Percentiles rank a stretch among this genome's conserved stretches.
Evolutionary conservation across 2,888 invertebrate species (phyloP).

Genomic region (Anthophora plumipes): DNA sequence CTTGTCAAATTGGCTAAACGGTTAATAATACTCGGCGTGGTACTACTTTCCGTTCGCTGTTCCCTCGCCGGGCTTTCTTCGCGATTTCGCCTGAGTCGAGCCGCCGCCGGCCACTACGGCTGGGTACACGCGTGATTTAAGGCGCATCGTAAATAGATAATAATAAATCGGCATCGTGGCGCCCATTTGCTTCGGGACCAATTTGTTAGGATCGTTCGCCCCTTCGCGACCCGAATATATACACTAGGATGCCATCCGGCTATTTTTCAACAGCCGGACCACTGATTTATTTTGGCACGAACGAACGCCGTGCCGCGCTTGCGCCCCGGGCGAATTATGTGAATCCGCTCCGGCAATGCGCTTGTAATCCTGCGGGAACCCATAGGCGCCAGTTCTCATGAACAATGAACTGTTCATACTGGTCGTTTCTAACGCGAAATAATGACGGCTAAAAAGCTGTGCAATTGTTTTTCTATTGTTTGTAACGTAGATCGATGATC

Average conservation of each 20-base stretch:
- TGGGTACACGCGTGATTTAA: slow-evolving; percentile 69
- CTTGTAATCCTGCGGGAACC: not conserved
- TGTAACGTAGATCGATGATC: not conserved
- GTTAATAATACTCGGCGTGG: slow-evolving; percentile 60
- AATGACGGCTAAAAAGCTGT: not conserved
- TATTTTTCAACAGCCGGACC: slow-evolving; percentile 67
- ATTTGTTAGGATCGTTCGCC: slow-evolving; percentile 77
- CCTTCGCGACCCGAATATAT: slow-evolving; percentile 75
- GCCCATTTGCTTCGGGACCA: slow-evolving; percentile 77
- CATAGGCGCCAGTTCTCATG: slow-evolving; percentile 24
- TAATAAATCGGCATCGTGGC: slow-evolving; percentile 75
- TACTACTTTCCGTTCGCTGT: slow-evolving; percentile 59
- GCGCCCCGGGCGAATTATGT: slow-evolving; percentile 62
- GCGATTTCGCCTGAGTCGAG: slow-evolving; percentile 63
- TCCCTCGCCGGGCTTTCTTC: slow-evolving; percentile 56
- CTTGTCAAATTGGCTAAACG: slow-evolving; percentile 68
- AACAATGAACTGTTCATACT: not conserved
- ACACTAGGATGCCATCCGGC: slow-evolving; percentile 67
- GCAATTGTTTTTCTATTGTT: not conserved
- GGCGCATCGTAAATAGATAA: slow-evolving; percentile 76
- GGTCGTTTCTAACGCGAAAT: not conserved
- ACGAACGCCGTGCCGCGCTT: slow-evolving; percentile 57
- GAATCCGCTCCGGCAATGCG: slow-evolving; percentile 51
- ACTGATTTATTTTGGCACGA: slow-evolving; percentile 72
- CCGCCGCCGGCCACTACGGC: slow-evolving; percentile 56